phyloP scores from a whole-genome alignment of 1,140 invertebrate genomes.

The honey bee (Apis mellifera) region DNA sequence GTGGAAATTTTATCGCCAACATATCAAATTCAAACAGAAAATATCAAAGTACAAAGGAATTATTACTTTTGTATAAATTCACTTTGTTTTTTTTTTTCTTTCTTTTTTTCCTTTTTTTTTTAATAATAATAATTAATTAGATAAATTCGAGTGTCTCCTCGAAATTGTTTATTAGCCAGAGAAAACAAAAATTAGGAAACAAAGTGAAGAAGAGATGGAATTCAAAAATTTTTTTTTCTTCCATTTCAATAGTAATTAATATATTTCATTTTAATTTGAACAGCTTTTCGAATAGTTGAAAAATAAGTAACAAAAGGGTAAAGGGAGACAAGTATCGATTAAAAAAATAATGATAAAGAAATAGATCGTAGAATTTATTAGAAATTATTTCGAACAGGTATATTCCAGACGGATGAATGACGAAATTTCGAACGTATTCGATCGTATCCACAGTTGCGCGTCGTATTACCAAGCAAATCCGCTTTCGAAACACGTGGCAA shows the following conservation, averaged over 20 bases:
- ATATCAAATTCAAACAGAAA: background rate
- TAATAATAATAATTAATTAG: background rate
- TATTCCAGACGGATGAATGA: constrained; percentile 20
- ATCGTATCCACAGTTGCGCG: constrained; percentile 1
- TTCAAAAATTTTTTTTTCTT: too few species aligned
- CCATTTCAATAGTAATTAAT: too few species aligned
- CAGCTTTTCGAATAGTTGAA: too few species aligned
- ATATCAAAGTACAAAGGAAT: too few species aligned
- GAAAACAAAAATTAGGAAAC: too few species aligned
- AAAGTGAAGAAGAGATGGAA: too few species aligned
- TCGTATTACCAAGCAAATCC: constrained; percentile 55
- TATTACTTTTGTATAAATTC: too few species aligned
- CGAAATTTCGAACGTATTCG: constrained; percentile 37
- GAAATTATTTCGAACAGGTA: constrained; percentile 45
- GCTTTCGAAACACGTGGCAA: constrained; percentile 63
- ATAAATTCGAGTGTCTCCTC: too few species aligned
- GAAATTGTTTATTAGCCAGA: too few species aligned
- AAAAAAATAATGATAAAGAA: constrained; percentile 45
- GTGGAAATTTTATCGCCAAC: constrained; percentile 4
- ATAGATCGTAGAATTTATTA: background rate
- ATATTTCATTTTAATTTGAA: too few species aligned
- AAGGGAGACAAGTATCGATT: too few species aligned
- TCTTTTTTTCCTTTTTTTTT: background rate
- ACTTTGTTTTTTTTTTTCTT: background rate
- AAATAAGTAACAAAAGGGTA: too few species aligned